Evolutionary conservation across 2,888 invertebrate species (phyloP).

Genomic region (Osmoderma eremita): DNA sequence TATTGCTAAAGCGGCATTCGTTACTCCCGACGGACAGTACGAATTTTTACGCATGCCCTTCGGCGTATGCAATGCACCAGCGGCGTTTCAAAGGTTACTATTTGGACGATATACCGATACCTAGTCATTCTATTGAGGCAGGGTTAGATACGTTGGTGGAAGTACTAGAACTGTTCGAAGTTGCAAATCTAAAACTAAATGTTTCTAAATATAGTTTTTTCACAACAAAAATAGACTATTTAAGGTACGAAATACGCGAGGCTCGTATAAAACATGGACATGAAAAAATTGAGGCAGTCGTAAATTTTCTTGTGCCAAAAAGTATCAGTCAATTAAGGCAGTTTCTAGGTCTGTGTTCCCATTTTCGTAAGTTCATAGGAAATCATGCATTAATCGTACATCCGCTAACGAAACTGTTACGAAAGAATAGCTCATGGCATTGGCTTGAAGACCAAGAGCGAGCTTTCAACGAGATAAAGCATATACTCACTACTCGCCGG

Average conservation of each 20-base stretch:
- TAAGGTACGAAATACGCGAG: too few species aligned
- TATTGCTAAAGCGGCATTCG: conserved; percentile 25
- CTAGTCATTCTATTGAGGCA: too few species aligned
- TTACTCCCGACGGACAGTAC: conserved; percentile 39
- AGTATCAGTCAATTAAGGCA: neutral
- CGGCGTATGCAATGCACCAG: conserved; percentile 39
- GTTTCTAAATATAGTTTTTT: too few species aligned
- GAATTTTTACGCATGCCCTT: conserved; percentile 43
- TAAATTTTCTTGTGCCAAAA: too few species aligned
- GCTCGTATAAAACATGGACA: too few species aligned
- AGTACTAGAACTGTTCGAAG: too few species aligned
- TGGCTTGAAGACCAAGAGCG: neutral
- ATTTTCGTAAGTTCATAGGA: conserved; percentile 14
- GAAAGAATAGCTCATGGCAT: conserved; percentile 32
- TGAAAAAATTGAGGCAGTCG: too few species aligned
- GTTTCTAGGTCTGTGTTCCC: conserved; percentile 2
- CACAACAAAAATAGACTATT: too few species aligned
- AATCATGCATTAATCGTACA: conserved; percentile 7
- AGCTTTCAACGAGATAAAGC: neutral
- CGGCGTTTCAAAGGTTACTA: conserved; percentile 42
- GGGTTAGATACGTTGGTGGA: too few species aligned
- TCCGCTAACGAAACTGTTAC: conserved; percentile 12
- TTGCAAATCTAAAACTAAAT: too few species aligned
- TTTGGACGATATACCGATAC: conserved; percentile 42
- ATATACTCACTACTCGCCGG: neutral